These are phyloP conservation scores for Strigops habroptila DNA, from an alignment of 2,113 vertebrate species.

Conservation along the genomic window DNA sequence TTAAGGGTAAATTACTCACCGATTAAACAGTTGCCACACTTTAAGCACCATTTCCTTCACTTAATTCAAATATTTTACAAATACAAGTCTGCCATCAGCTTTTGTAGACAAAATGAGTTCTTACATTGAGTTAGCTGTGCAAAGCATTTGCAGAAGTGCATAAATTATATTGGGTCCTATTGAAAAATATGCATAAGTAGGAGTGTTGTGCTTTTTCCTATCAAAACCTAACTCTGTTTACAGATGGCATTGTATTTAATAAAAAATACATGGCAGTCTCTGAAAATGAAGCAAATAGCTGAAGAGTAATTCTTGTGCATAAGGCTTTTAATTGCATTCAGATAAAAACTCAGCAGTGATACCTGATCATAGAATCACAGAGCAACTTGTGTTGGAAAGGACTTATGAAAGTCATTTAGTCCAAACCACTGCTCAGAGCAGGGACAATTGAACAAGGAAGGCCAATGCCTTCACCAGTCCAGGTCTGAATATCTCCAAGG, in stretches of 20 bases:
- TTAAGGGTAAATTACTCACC: conserved; percentile 38
- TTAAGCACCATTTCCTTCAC: conserved; percentile 21
- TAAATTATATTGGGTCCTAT: neutral
- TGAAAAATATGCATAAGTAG: neutral
- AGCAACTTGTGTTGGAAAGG: neutral
- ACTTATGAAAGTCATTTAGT: neutral
- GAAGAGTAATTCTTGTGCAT: neutral
- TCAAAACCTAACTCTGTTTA: neutral
- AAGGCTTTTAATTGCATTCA: neutral
- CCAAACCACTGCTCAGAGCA: accelerated
- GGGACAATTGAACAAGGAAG: neutral
- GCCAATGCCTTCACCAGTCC: neutral
- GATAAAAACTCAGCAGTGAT: neutral
- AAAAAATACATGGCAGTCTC: neutral
- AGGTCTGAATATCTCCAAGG: neutral
- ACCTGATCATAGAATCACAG: neutral
- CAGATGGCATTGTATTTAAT: neutral
- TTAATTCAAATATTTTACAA: conserved; percentile 47
- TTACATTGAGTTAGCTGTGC: neutral
- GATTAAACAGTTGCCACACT: conserved; percentile 48
- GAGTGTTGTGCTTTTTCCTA: neutral
- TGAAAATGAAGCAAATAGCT: neutral
- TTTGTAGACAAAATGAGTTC: conserved; percentile 16
- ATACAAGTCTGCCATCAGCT: conserved; percentile 30
- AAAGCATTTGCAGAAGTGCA: neutral